phyloP scores from a whole-genome alignment of 30 jellyfish, hydroid and myxozoan species.

The Aurelia aurita region DNA sequence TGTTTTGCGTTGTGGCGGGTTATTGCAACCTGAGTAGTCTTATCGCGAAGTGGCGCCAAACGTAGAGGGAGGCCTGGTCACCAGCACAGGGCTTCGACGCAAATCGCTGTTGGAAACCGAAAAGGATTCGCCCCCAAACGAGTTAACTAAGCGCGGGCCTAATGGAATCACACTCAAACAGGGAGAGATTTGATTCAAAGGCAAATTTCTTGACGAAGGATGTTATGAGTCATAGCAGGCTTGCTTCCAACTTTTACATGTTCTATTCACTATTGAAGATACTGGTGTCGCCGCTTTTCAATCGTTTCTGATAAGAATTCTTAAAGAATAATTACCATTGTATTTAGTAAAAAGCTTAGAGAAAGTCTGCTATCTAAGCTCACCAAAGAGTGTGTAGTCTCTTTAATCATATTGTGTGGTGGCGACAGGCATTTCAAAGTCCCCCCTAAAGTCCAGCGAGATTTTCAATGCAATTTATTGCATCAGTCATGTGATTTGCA shows the following conservation, averaged over 20 bases:
- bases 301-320: conserved; percentile 24
- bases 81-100: conserved; percentile 44
- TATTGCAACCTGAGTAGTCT: conserved; percentile 66
- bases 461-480: too few species aligned
- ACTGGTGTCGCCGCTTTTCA: conserved; percentile 69
- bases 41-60: conserved; percentile 72
- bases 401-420: too few species aligned
- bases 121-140: conserved; percentile 57
- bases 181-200: conserved; percentile 25
- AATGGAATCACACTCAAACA: conserved; percentile 24
- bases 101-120: conserved; percentile 36
- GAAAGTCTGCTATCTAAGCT: conserved; percentile 14
- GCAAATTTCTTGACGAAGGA: conserved; percentile 9
- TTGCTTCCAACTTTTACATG: conserved; percentile 15
- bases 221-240: conserved; percentile 43
- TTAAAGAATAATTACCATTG: conserved; percentile 53
- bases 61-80: conserved; percentile 72
- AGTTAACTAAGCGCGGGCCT: conserved; percentile 12
- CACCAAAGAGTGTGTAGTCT: too few species aligned
- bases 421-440: too few species aligned
- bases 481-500: too few species aligned
- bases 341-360: conserved; percentile 20
- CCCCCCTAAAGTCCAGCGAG: too few species aligned
- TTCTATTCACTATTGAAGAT: conserved; percentile 45
- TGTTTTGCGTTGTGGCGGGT: conserved; percentile 66